Conservation (phyloP, 2,888 invertebrate genomes). For the Eilema depressum region DNA sequence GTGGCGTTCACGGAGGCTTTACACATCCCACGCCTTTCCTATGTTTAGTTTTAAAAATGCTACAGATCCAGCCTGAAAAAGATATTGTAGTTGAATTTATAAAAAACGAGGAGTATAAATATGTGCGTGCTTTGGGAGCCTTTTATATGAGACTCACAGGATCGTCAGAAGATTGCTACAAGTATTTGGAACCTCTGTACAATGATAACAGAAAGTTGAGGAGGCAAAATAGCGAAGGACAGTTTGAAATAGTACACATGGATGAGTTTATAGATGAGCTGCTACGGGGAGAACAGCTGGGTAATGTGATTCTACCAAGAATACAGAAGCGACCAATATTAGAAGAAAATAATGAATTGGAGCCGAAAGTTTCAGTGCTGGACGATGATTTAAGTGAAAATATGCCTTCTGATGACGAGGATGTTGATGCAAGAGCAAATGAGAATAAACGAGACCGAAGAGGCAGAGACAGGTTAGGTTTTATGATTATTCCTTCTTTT, state of each 20-base stretch:
- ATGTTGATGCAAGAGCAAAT: slow-evolving; percentile 73
- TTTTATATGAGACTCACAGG: slow-evolving; percentile 98
- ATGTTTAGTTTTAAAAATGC: slow-evolving; percentile 98
- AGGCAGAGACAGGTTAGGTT: slow-evolving; percentile 78
- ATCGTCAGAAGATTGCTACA: slow-evolving; percentile 97
- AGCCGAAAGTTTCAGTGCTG: slow-evolving; percentile 95
- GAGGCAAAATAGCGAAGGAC: slow-evolving; percentile 94
- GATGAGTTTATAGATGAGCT: slow-evolving; percentile 99
- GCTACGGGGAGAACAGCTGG: slow-evolving; percentile 96
- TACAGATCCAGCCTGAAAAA: slow-evolving; percentile 99
- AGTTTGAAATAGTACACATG: slow-evolving; percentile 97
- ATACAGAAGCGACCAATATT: slow-evolving; percentile 96
- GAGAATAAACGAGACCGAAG: slow-evolving; percentile 77
- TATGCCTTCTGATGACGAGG: slow-evolving; percentile 90
- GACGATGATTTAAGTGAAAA: slow-evolving; percentile 97
- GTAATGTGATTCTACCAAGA: slow-evolving; percentile 98
- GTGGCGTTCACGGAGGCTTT: slow-evolving; percentile 99
- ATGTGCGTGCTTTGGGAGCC: slow-evolving; percentile 98
- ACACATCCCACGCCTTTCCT: slow-evolving; percentile 99
- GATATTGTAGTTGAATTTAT: slow-evolving; percentile 99
- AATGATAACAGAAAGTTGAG: slow-evolving; percentile 98
- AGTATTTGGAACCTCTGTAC: slow-evolving; percentile 98
- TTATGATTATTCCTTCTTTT: not conserved
- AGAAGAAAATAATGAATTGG: slow-evolving; percentile 98
- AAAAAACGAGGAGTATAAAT: slow-evolving; percentile 99